Evolutionary conservation across 2,797 vertebrate species (phyloP).

Genomic region (Peromyscus aztecus): DNA sequence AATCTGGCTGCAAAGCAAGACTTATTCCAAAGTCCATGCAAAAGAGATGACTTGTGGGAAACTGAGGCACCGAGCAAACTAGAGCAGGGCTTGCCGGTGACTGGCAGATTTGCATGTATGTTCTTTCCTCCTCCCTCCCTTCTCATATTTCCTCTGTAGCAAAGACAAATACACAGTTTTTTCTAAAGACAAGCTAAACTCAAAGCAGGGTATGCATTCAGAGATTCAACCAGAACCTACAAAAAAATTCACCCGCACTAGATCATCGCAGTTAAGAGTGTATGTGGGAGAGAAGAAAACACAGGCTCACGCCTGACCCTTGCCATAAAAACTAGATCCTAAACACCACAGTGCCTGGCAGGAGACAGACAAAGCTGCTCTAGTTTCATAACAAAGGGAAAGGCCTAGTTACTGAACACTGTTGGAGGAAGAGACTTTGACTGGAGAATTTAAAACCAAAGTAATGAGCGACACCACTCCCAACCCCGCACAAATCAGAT

Average conservation of each 20-base stretch:
- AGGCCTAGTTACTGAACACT: conserved; percentile 3
- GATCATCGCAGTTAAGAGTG: background rate
- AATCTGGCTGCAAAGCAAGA: background rate
- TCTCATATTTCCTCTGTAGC: conserved; percentile 3
- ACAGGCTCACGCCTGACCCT: background rate
- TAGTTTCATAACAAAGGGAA: conserved; percentile 43
- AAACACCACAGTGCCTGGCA: conserved; percentile 28
- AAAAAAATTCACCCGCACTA: background rate
- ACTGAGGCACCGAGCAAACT: background rate
- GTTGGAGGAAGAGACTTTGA: conserved; percentile 26
- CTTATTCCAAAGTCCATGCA: background rate
- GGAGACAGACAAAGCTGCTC: background rate
- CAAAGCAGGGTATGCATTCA: background rate
- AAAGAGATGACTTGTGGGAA: background rate
- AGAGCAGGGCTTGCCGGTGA: background rate
- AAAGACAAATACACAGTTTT: background rate
- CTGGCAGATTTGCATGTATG: conserved; percentile 3
- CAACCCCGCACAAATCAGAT: conserved; percentile 14
- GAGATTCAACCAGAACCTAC: background rate
- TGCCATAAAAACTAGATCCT: conserved; percentile 17
- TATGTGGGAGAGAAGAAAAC: conserved; percentile 9
- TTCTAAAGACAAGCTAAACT: background rate
- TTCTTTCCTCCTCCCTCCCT: background rate
- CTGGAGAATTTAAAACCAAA: conserved; percentile 59
- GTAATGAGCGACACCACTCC: background rate